phyloP scores from a whole-genome alignment of 2,888 invertebrate species.

The Caenorhabditis uteleia region DNA sequence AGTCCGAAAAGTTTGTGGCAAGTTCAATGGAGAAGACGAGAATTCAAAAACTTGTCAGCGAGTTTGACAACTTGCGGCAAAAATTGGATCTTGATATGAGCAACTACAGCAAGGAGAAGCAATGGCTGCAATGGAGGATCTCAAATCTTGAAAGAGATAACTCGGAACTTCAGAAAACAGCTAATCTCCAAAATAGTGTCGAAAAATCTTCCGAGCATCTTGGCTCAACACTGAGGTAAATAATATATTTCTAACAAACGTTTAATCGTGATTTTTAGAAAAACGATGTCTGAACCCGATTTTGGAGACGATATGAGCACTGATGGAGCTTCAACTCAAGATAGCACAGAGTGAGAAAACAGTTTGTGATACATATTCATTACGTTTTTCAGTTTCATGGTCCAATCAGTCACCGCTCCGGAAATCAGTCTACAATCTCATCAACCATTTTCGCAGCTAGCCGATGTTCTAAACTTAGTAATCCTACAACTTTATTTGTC shows the following conservation, averaged over 20 bases:
- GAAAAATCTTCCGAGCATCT: constrained; percentile 18
- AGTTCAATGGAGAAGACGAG: constrained; percentile 48
- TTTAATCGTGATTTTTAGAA: constrained; percentile 8
- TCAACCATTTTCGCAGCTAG: constrained; percentile 43
- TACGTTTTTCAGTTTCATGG: constrained; percentile 19
- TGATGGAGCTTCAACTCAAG: constrained; percentile 18
- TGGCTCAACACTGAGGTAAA: too few species aligned
- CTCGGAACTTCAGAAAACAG: constrained; percentile 42
- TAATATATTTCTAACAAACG: not conserved
- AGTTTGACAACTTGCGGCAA: constrained; percentile 61
- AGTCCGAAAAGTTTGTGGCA: constrained; percentile 48
- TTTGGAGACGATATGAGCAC: constrained; percentile 36
- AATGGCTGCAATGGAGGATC: constrained; percentile 56
- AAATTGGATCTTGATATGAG: constrained; percentile 58
- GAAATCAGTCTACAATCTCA: constrained; percentile 10
- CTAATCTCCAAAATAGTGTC: constrained; percentile 15
- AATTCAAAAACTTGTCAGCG: constrained; percentile 56
- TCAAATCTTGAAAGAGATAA: constrained; percentile 57
- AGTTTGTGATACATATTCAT: not conserved
- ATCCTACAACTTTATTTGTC: not conserved
- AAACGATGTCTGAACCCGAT: constrained; percentile 40
- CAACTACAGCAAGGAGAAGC: constrained; percentile 57
- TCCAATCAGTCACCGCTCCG: constrained; percentile 17
- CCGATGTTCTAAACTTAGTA: constrained; percentile 46
- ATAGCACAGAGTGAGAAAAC: constrained; percentile 9